These are phyloP conservation scores for Petrophora chlorosata DNA, from an alignment of 2,888 invertebrate genomes.

Conservation along the genomic window DNA sequence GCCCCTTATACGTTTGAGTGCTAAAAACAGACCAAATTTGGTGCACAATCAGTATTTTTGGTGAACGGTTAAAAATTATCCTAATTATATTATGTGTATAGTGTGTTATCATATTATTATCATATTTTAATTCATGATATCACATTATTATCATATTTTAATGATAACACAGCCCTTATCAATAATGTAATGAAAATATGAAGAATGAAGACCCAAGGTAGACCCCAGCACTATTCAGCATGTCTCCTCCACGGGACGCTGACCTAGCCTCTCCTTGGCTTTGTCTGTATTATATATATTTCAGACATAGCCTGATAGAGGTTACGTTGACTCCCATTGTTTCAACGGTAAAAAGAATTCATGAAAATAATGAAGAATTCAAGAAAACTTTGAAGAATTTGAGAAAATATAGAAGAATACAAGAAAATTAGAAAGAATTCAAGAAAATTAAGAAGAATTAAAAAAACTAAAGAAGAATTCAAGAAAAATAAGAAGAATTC, in stretches of 20 bases:
- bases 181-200: too few species aligned
- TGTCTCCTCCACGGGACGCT: constrained; percentile 52
- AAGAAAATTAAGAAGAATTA: constrained; percentile 9
- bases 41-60: too few species aligned
- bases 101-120: too few species aligned
- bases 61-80: too few species aligned
- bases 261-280: constrained; percentile 85
- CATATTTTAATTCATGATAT: too few species aligned
- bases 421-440: constrained; percentile 11
- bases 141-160: too few species aligned
- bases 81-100: too few species aligned
- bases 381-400: constrained; percentile 8
- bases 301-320: constrained; percentile 85
- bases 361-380: constrained; percentile 21
- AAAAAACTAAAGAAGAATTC: not conserved
- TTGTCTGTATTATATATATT: constrained; percentile 76
- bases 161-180: too few species aligned
- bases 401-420: not conserved
- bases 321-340: constrained; percentile 78
- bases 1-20: too few species aligned
- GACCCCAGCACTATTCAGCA: constrained; percentile 10
- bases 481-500: constrained; percentile 11
- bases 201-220: not conserved
- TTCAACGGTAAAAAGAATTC: constrained; percentile 34
- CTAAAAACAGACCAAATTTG: too few species aligned